Percentiles rank a stretch among this genome's conserved stretches.
Evolutionary conservation across 2,113 vertebrate genomes (phyloP).

Genomic region (Lucifuga dentata): DNA sequence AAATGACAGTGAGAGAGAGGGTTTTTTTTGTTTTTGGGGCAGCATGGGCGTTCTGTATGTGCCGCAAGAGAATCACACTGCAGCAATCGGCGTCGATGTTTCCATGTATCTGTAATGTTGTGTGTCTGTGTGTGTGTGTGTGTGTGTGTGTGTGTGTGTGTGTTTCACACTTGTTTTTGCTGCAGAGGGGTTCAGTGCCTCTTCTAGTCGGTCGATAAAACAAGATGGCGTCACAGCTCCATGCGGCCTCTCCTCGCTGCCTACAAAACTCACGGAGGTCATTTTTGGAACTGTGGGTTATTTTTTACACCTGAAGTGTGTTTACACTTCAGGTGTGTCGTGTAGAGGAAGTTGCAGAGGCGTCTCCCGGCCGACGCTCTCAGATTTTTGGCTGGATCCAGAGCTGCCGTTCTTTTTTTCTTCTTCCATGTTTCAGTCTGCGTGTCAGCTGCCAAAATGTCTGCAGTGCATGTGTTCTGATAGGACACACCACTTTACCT

Average conservation of each 20-base stretch:
- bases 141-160: conserved; percentile 21
- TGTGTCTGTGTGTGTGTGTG: conserved; percentile 7
- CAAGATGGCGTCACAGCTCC: conserved; percentile 68
- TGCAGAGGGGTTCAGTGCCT: conserved; percentile 54
- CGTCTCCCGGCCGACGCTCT: conserved; percentile 20
- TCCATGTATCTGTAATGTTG: conserved; percentile 40
- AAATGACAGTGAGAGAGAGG: not conserved
- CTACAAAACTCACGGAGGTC: not conserved
- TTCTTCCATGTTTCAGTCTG: not conserved
- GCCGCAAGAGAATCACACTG: too few relatives aligned
- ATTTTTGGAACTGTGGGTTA: conserved; percentile 14
- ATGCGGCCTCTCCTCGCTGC: conserved; percentile 31
- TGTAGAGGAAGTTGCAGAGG: conserved; percentile 31
- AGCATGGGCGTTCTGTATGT: too few relatives aligned
- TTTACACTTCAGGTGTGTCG: conserved; percentile 45
- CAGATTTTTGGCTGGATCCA: conserved; percentile 57
- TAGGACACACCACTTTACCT: too few relatives aligned
- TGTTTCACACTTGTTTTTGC: conserved; percentile 33
- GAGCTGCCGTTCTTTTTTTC: conserved; percentile 46
- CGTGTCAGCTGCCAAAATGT: conserved; percentile 51
- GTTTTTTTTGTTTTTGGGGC: too few relatives aligned
- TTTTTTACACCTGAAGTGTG: conserved; percentile 48
- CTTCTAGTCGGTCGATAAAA: conserved; percentile 82
- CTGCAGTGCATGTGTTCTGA: conserved; percentile 6
- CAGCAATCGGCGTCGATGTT: conserved; percentile 13